phyloP scores from a whole-genome alignment of 2,888 invertebrate species.

The Tenthredo mesomela region DNA sequence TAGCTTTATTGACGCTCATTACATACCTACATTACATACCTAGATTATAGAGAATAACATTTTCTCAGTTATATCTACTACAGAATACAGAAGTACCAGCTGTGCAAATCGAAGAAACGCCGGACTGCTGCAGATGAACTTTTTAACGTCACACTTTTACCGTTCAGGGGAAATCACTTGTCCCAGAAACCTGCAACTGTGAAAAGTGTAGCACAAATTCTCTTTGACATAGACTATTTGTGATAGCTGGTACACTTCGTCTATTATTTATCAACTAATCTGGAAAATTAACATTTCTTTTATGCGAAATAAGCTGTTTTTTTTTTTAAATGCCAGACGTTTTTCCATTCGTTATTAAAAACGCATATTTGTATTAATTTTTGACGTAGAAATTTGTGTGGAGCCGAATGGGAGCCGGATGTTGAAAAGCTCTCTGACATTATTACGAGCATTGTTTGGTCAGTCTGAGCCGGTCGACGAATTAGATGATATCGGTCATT shows the following conservation, averaged over 20 bases:
- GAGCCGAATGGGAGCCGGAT: neutral
- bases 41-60: constrained; percentile 18
- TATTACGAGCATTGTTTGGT: constrained; percentile 2
- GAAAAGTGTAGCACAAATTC: neutral
- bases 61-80: neutral
- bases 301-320: too few relatives aligned
- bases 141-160: neutral
- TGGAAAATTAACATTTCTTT: neutral
- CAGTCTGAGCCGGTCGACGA: neutral
- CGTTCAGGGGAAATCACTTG: constrained; percentile 19
- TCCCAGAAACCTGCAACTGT: neutral
- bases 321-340: too few relatives aligned
- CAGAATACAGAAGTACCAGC: neutral
- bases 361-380: neutral
- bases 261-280: neutral
- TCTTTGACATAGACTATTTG: neutral
- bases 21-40: neutral
- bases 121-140: constrained; percentile 7
- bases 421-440: neutral
- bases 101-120: neutral
- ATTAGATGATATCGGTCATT: neutral
- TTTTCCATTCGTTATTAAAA: neutral
- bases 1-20: constrained; percentile 41
- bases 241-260: neutral
- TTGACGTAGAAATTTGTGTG: neutral